Evolutionary conservation across 2,888 invertebrate genomes (phyloP).

Genomic region (Clitarchus hookeri): DNA sequence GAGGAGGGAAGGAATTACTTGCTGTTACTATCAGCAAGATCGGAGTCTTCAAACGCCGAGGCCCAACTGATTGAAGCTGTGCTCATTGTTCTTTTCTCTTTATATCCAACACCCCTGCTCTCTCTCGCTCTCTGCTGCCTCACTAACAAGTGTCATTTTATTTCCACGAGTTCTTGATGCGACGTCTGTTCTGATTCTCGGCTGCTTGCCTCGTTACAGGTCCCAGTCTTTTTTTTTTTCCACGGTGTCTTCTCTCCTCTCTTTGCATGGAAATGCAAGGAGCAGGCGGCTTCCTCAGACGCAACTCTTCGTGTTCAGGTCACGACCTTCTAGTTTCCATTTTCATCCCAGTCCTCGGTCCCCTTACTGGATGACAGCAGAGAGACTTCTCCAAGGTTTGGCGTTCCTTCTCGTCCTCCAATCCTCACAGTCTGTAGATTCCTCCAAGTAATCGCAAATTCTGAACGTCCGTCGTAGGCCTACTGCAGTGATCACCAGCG

Average conservation of each 20-base stretch:
- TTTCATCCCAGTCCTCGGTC: not conserved
- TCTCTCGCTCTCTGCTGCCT: not conserved
- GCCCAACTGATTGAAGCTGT: too few relatives aligned
- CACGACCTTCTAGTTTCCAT: slow-evolving; percentile 7
- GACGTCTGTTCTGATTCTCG: not conserved
- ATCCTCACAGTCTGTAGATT: not conserved
- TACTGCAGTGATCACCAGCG: too few relatives aligned
- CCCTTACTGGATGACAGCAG: not conserved
- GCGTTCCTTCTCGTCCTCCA: not conserved
- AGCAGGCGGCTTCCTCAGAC: not conserved
- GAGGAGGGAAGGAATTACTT: too few relatives aligned
- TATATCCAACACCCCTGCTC: not conserved
- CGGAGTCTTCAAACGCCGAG: too few relatives aligned
- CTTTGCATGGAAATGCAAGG: not conserved
- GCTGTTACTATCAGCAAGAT: too few relatives aligned
- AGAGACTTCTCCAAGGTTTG: not conserved
- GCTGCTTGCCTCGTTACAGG: not conserved
- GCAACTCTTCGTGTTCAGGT: not conserved
- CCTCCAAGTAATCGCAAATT: not conserved
- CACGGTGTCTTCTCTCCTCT: not conserved
- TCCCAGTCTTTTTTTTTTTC: not conserved
- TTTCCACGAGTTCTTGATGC: not conserved
- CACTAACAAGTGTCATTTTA: not conserved
- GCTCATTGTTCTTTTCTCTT: not conserved
- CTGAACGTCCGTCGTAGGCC: too few relatives aligned